A percentile compares a stretch with the other conserved stretches of the same genome.
Evolutionary conservation across 2,797 vertebrate genomes (phyloP).

Genomic region (Scolopax rusticola): DNA sequence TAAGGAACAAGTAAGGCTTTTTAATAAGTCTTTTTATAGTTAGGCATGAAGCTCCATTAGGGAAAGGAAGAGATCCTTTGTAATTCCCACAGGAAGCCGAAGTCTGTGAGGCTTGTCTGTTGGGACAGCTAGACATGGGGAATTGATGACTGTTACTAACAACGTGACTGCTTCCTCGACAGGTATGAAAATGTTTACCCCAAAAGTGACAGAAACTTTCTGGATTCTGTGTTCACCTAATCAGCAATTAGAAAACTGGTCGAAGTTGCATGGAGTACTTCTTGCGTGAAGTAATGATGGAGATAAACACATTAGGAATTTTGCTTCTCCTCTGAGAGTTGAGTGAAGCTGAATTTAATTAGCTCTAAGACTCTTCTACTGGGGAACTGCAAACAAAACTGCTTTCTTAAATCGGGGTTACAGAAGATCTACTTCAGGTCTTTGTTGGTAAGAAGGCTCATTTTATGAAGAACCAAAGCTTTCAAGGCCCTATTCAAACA

Average conservation of each 20-base stretch:
- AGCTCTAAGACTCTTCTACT: neutral
- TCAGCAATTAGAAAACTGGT: neutral
- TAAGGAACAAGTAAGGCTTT: slow-evolving; percentile 23
- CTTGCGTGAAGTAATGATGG: accelerated
- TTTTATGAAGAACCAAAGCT: neutral
- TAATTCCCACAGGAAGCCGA: neutral
- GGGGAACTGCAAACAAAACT: neutral
- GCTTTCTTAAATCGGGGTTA: neutral
- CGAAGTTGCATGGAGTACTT: neutral
- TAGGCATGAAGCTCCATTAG: neutral
- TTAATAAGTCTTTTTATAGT: neutral
- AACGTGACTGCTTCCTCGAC: neutral
- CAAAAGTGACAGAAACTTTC: neutral
- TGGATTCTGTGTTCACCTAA: neutral
- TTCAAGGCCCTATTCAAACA: neutral
- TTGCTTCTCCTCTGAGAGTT: neutral
- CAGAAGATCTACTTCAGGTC: neutral
- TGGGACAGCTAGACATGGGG: neutral
- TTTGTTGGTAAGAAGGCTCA: neutral
- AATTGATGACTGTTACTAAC: neutral
- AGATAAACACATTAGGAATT: slow-evolving; percentile 17
- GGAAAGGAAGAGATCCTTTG: neutral
- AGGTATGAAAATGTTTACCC: neutral
- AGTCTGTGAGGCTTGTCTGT: neutral
- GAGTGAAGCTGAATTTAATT: slow-evolving; percentile 25